A percentile compares a stretch with the other conserved stretches of the same genome.
phyloP scores from a whole-genome alignment of 2,888 invertebrate species.

The Lamproptera curius region DNA sequence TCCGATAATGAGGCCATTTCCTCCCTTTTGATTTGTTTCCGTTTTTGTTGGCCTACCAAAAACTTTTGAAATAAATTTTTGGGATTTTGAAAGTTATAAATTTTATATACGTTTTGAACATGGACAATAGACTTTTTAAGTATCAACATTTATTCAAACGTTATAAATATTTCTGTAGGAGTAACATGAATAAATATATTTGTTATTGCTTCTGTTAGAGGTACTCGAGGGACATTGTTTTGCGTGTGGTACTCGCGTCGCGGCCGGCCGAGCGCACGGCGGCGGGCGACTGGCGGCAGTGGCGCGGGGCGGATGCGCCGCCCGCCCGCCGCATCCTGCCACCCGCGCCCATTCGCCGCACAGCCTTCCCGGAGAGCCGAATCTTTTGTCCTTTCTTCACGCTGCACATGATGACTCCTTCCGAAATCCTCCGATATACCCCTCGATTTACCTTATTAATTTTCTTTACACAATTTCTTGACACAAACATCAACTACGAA shows the following conservation, averaged over 20 bases:
- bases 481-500: not conserved
- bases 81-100: slow-evolving; percentile 35
- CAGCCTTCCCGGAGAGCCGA: slow-evolving; percentile 31
- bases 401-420: not conserved
- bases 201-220: slow-evolving; percentile 17
- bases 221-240: slow-evolving; percentile 11
- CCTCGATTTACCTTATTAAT: not conserved
- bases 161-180: slow-evolving; percentile 23
- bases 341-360: slow-evolving; percentile 42
- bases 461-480: not conserved
- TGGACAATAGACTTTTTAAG: slow-evolving; percentile 34
- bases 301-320: slow-evolving; percentile 75
- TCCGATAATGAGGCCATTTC: slow-evolving; percentile 51
- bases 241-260: slow-evolving; percentile 22
- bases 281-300: slow-evolving; percentile 67
- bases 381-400: slow-evolving; percentile 21
- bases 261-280: slow-evolving; percentile 69
- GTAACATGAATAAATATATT: not conserved
- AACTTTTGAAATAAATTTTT: slow-evolving; percentile 81
- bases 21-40: slow-evolving; percentile 67
- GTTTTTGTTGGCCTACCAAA: slow-evolving; percentile 78
- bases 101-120: slow-evolving; percentile 35
- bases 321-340: slow-evolving; percentile 66
- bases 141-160: slow-evolving; percentile 29
- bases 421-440: not conserved